Evolutionary conservation across 2,888 invertebrate genomes (phyloP), one percentile per base, ranked within the genome.

Genomic region (Cryptocheilus praepositus): DNA sequence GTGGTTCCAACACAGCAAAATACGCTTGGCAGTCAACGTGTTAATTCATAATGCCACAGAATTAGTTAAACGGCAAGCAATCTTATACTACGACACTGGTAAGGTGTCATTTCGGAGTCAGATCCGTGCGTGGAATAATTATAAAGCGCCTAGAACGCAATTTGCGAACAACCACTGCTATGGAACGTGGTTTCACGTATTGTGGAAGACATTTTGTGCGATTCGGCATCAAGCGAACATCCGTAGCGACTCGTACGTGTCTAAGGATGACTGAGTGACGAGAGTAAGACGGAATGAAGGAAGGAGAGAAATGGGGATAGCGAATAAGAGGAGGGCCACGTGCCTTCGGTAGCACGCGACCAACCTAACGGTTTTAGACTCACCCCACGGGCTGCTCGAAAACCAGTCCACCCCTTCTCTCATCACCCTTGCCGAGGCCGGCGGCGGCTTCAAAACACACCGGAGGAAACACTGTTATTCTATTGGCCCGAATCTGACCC

Each of bases 281-380:
- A 60, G 36, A 55, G 65, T 61, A 64, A 53, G 28, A 49, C 49
- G 49, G n/a, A 49, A 18, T 49, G 49, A 49, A 7, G 8, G 18
- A 18, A 49, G 49, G 49, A 49, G 49, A 49, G 49, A 16, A 45
- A 45, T 49, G 49, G 18, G 36, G 36, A 49, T 18, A 69, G 73
- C 67, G 70, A 76, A 66, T 74, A 61, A 76, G 81, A 82, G 83
- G 76, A 81, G 80, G 77, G 85, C 83, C 87, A 85, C 88, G 88
- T 86, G 88, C 84, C 79, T 78, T 21, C 74, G 69, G 71, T 79
- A 85, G 87, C 88, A 88, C 88, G 88, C 88, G 88, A 88, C 88
- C 82, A 81, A 84, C 85, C 86, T 87, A 88, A 88, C 88, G 88
- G 88, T 88, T 87, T 87, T 83, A 80, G 81, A 76, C 85, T 85